Evolutionary conservation across 2,797 vertebrate genomes (phyloP), one percentile per base, ranked within the genome.

Genomic region (Poecile montanus): DNA sequence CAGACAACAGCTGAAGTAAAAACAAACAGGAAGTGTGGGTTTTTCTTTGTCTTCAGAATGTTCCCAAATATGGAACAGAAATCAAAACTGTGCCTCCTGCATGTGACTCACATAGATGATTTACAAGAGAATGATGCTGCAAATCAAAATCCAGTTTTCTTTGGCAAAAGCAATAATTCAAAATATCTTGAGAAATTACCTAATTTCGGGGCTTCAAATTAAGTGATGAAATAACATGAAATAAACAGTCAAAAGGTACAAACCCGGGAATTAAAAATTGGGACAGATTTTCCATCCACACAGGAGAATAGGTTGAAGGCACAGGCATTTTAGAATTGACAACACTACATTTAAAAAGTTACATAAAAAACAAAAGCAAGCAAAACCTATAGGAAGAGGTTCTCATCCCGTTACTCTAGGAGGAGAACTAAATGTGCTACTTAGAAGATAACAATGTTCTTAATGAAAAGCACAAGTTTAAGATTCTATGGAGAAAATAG

Each of bases 381-480:
- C 23, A 89, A 36, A 85, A 48, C 32, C 30, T 71, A 54, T 27
- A 48, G 56, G 61, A 88, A 94, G 30, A 95, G 6, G 6, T 29
- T 73, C 47, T 79, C 13, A 36, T 25, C 32, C 3, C 32, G 26
- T 68, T 89, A 54, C 32, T 85, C 44, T 91, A 62, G 70, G 12
- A 94, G 32, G 51, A 83, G 38, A 93, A 48, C 83, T 77, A 72
- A 94, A 65, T 71, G 40, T 86, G 19, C 66, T 62, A 47, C 71
- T 89, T 84, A 75, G 25, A 88, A 88, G 79, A 78, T 88, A 96
- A 95, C 30, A 89, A 16, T 45, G 32, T 63, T 94, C 80, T 84
- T 97, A 92, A 89, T 81, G 68, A 88, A 97, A 96, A 96, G 63
- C 68, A 65, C 6, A 56, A 91, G 66, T n/a, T 63, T 19, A 63